Conservation (phyloP, 2,888 invertebrate genomes). For the Drosophila suboccidentalis region DNA sequence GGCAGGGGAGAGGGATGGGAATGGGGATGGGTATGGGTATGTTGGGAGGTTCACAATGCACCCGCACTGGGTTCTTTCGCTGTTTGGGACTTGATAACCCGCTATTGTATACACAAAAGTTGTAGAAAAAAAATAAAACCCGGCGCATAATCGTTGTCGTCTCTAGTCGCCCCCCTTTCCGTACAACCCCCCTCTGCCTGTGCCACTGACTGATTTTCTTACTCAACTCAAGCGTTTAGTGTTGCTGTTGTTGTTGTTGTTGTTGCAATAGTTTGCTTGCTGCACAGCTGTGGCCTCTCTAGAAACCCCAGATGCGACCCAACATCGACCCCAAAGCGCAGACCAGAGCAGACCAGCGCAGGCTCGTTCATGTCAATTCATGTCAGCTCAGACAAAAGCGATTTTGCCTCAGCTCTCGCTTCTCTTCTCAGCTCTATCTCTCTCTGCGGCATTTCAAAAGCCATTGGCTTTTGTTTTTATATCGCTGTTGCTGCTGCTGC, state of each 20-base stretch:
- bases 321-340: slow-evolving; percentile 24
- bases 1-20: not conserved
- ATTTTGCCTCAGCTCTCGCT: slow-evolving; percentile 29
- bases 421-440: slow-evolving; percentile 8
- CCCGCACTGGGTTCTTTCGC: slow-evolving; percentile 49
- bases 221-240: slow-evolving; percentile 38
- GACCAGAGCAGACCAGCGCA: slow-evolving; percentile 8
- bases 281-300: slow-evolving; percentile 43
- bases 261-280: slow-evolving; percentile 42
- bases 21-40: no score
- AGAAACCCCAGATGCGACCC: slow-evolving; percentile 37
- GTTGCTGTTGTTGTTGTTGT: slow-evolving; percentile 30
- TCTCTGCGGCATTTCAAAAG: slow-evolving; percentile 44
- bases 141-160: slow-evolving; percentile 75
- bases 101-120: slow-evolving; percentile 77
- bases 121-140: slow-evolving; percentile 47
- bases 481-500: slow-evolving; percentile 20
- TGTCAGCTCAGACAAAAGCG: slow-evolving; percentile 60
- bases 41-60: slow-evolving; percentile 44
- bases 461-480: slow-evolving; percentile 47
- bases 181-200: not conserved
- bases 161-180: not conserved
- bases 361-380: slow-evolving; percentile 62
- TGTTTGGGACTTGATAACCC: slow-evolving; percentile 80
- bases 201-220: slow-evolving; percentile 42